These are phyloP conservation scores for Lepeophtheirus salmonis DNA, from an alignment of 1,140 invertebrate species.

Conservation along the genomic window DNA sequence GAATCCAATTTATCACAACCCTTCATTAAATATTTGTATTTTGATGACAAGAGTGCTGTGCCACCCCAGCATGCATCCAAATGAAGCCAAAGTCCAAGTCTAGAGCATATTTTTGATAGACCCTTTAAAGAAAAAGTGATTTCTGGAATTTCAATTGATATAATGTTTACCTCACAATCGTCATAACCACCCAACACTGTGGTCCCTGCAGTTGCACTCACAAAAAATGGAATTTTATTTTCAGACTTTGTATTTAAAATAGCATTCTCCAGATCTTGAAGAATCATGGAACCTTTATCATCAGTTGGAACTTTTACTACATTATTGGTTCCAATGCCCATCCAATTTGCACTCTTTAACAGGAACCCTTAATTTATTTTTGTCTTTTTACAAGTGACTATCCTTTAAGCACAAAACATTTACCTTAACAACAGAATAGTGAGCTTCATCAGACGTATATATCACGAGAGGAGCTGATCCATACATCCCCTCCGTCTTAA, in stretches of 20 bases:
- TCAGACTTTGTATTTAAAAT: constrained; percentile 31
- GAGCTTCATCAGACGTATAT: constrained; percentile 72
- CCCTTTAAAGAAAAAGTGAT: too few species aligned
- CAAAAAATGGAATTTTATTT: constrained; percentile 40
- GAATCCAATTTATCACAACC: constrained; percentile 44
- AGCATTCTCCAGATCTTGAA: constrained; percentile 34
- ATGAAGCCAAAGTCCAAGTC: constrained; percentile 7
- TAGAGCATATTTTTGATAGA: constrained; percentile 37
- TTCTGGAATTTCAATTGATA: too few species aligned
- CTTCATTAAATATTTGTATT: constrained; percentile 38
- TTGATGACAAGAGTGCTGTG: constrained; percentile 45
- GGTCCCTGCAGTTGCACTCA: constrained; percentile 51
- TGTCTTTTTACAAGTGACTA: too few species aligned
- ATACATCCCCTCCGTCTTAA: constrained; percentile 54
- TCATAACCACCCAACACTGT: constrained; percentile 45
- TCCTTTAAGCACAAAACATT: too few species aligned
- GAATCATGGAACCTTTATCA: constrained; percentile 40
- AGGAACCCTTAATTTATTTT: too few species aligned
- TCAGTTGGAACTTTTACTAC: constrained; percentile 47
- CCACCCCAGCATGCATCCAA: constrained; percentile 54
- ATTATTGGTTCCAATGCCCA: constrained; percentile 58
- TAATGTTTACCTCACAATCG: constrained; percentile 27
- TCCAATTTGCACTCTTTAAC: constrained; percentile 51
- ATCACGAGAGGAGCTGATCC: constrained; percentile 39
- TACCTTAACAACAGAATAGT: constrained; percentile 73